Evolutionary conservation across 2,797 vertebrate genomes (phyloP), one percentile per base, ranked within the genome.

Genomic region (Vireo griseus): DNA sequence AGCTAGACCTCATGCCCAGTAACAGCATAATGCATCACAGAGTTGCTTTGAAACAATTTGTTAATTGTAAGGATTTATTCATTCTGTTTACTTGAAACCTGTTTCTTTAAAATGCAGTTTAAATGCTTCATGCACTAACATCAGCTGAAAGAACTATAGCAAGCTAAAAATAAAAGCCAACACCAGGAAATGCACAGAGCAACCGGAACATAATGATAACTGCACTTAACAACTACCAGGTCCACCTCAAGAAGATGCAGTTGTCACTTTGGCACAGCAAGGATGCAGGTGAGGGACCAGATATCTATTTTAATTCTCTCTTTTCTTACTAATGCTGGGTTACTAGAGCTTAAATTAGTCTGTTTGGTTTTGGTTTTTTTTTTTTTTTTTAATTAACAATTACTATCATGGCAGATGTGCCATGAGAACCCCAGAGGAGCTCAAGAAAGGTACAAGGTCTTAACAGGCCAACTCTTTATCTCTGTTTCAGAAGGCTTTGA

Each of bases 331-430:
- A 42, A 33, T 39, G 11, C 20, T 77, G 67, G 59, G 25, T 55
- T 94, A 81, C 77, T 63, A 87, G 40, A 78, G 16, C 45, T 78
- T 84, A 67, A 61, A 17, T 69, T 61, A 55, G 11, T 63, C 37
- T 42, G 3, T 33, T 33, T 69, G 25, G 37, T 39, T 39, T 39
- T 39, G 13, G 9, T 20, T 67, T 58, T 8, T 3, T 4, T 14
- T 14, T 48, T 28, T 45, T 51, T 35, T 51, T 79, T 54, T 31
- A 8, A 83, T 52, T 58, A 89, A 54, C 8, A 44, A 47, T 61
- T 77, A 31, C 26, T 59, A 31, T 67, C 40, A 47, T 5, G 61
- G 33, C 29, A 80, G 65, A 54, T 24, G 15, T 0, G 0, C 28
- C n/a, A n/a, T n/a, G n/a, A 67, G 44, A 69, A 74, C 9, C 26